A percentile compares a stretch with the other conserved stretches of the same genome.
Evolutionary conservation across 2,888 invertebrate genomes (phyloP).

Genomic region (Orchesellides sinensis): DNA sequence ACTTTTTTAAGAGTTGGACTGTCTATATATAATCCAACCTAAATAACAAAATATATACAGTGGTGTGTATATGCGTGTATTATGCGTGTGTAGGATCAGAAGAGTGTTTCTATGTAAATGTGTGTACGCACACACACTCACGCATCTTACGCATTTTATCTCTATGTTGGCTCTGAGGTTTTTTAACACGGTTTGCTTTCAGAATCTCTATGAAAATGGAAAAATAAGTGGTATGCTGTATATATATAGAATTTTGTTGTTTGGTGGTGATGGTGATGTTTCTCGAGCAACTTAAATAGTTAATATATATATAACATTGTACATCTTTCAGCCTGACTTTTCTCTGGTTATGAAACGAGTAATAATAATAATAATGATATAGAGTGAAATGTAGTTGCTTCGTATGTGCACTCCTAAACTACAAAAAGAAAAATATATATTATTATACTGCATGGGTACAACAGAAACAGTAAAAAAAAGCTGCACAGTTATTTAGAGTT

Average conservation of each 20-base stretch:
- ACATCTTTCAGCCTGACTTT: background rate
- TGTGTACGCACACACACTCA: conserved; percentile 19
- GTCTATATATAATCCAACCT: background rate
- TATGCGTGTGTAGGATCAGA: conserved; percentile 1
- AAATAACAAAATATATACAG: background rate
- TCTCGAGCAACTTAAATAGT: background rate
- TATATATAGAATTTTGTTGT: conserved; percentile 4
- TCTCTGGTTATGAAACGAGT: background rate
- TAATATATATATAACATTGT: background rate
- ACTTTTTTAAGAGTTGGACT: background rate
- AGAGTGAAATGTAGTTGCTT: background rate
- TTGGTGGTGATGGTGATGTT: conserved; percentile 1
- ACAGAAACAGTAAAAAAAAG: background rate
- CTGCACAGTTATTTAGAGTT: background rate
- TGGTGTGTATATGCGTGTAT: background rate
- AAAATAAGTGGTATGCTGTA: background rate
- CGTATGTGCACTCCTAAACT: background rate
- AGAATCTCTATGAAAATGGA: conserved; percentile 4
- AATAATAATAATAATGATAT: background rate
- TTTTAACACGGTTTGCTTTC: background rate
- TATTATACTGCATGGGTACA: background rate
- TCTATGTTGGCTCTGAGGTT: conserved; percentile 4
- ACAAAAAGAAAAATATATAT: conserved; percentile 8
- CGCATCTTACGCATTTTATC: background rate
- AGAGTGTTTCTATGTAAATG: background rate